Conservation (phyloP, 2,888 invertebrate genomes). For the Drymonia ruficornis region DNA sequence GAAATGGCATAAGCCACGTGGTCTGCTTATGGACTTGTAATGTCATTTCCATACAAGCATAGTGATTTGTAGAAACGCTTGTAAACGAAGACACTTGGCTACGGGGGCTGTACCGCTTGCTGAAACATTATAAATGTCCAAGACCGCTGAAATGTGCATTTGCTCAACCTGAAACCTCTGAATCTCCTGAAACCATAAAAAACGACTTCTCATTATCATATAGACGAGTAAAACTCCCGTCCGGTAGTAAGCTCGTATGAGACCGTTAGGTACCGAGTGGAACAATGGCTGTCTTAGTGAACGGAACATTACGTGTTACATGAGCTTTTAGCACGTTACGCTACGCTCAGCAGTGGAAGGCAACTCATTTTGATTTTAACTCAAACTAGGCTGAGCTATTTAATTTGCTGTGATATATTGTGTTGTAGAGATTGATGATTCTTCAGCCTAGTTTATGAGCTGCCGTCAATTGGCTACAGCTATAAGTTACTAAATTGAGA, state of each 20-base stretch:
- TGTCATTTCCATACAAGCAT: too few relatives aligned
- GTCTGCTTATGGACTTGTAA: too few relatives aligned
- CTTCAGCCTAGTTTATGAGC: too few relatives aligned
- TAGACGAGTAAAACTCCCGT: slow-evolving; percentile 28
- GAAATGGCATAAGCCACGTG: too few relatives aligned
- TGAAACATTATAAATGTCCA: background rate
- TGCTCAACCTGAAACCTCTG: background rate
- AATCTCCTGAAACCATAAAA: background rate
- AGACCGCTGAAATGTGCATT: background rate
- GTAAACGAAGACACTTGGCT: too few relatives aligned
- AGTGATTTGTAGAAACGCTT: too few relatives aligned
- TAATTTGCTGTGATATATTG: background rate
- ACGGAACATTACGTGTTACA: slow-evolving; percentile 45
- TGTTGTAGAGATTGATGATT: too few relatives aligned
- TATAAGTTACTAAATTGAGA: too few relatives aligned
- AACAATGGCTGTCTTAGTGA: slow-evolving; percentile 45
- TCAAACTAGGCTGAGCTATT: background rate
- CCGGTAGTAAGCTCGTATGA: slow-evolving; percentile 33
- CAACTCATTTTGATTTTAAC: background rate
- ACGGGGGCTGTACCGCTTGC: too few relatives aligned
- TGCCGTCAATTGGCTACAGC: too few relatives aligned
- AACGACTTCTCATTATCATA: slow-evolving; percentile 15
- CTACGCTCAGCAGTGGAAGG: slow-evolving; percentile 34
- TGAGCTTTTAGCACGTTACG: slow-evolving; percentile 44
- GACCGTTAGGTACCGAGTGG: slow-evolving; percentile 41